Base-by-base conservation (phyloP, 1,140 invertebrate species). In the Latrodectus geometricus region DNA sequence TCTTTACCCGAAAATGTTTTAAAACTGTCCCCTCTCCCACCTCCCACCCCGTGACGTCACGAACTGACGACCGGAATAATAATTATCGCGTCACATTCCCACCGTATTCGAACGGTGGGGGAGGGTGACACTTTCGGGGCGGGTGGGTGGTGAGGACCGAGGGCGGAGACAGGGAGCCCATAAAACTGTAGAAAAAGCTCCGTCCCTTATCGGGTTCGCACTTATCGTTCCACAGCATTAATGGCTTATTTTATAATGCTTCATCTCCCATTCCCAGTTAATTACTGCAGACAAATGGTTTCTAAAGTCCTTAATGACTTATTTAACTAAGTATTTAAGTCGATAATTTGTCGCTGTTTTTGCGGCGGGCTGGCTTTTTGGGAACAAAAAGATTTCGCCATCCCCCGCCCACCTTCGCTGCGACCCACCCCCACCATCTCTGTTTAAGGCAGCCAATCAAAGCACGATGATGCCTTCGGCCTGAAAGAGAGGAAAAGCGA, bases 251-350 rank as follows among this genome's bases (percentile, higher is more conserved):
- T 85, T 85, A 76, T 76, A 85, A 85, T 85, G 74, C 74, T 76
- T 77, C 82, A 85, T 85, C 82, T 85, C 82, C 82, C 65, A 85
- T 85, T 85, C 74, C 82, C 61, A 85, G 73, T 85, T 85, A 85
- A 85, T 85, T 85, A 85, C 82, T 70, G 65, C 82, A 70, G 82
- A 85, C 82, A 85, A 85, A 85, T 77, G 82, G 82, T 85, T 85
- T 85, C 82, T 85, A 85, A 85, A 85, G 82, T 85, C 73, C 82
- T 85, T 85, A 85, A 85, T 85, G 82, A 85, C 82, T 85, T 85
- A 85, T 85, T 85, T 85, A 76, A 85, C 82, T 85, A 85, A 85
- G 82, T 85, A 85, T 85, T 85, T 85, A 85, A 85, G 82, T 85
- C 82, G 82, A 85, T 85, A 85, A 85, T 85, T 85, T 85, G 82